A percentile compares a stretch with the other conserved stretches of the same genome.
Conservation (phyloP, 2,888 invertebrate species). For the Ophonus ardosiacus region DNA sequence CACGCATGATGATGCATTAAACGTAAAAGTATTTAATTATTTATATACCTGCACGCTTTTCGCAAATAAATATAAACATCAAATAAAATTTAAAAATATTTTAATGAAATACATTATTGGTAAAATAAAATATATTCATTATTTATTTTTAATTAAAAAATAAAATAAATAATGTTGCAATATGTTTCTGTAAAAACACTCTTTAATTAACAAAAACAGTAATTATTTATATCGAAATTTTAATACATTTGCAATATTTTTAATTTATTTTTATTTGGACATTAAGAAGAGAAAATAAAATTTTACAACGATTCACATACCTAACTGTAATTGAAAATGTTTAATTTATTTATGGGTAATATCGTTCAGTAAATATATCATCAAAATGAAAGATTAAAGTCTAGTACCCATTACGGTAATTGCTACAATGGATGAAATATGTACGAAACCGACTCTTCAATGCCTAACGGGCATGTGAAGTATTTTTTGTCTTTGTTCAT, state of each 20-base stretch:
- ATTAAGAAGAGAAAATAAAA: background rate
- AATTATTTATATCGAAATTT: slow-evolving; percentile 10
- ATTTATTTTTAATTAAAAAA: slow-evolving; percentile 29
- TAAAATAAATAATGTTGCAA: background rate
- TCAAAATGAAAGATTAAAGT: background rate
- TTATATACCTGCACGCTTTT: slow-evolving; percentile 8
- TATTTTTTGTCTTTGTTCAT: slow-evolving; percentile 23
- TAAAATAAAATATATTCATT: slow-evolving; percentile 24
- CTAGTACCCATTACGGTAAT: background rate
- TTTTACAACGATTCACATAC: background rate
- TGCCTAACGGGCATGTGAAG: slow-evolving; percentile 11
- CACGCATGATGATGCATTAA: background rate
- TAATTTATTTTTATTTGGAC: background rate
- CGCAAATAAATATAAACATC: slow-evolving; percentile 17
- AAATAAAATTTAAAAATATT: slow-evolving; percentile 10
- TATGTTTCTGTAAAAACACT: background rate
- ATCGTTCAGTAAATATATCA: background rate
- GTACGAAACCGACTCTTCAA: background rate
- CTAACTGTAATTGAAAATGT: background rate
- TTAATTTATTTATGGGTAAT: background rate
- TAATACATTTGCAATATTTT: background rate
- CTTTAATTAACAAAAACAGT: slow-evolving; percentile 25
- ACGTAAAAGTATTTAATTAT: slow-evolving; percentile 16
- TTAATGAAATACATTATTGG: slow-evolving; percentile 17
- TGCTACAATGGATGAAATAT: background rate